phyloP scores from a whole-genome alignment of 1,140 invertebrate genomes.

The Drosophila ercepeae region DNA sequence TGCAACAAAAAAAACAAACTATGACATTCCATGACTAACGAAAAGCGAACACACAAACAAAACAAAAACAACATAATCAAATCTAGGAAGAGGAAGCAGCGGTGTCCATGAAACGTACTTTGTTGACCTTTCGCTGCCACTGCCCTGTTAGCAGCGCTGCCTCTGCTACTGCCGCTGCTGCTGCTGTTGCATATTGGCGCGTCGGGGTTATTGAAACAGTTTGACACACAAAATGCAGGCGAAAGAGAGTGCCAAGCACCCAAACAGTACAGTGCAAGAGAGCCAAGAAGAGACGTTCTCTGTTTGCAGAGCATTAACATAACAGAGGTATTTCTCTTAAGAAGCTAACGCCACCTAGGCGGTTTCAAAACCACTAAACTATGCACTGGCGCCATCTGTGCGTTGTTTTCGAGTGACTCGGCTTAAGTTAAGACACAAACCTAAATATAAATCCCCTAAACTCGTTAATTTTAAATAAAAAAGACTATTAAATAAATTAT shows the following conservation, averaged over 20 bases:
- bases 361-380: neutral
- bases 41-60: slow-evolving; percentile 20
- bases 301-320: neutral
- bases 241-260: slow-evolving; percentile 40
- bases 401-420: neutral
- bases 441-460: neutral
- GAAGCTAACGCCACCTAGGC: neutral
- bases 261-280: slow-evolving; percentile 8
- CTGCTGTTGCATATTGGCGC: slow-evolving; percentile 40
- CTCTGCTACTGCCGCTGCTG: neutral
- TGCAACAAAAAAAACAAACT: neutral
- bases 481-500: neutral
- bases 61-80: slow-evolving; percentile 2
- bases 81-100: slow-evolving; percentile 8
- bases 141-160: slow-evolving; percentile 12
- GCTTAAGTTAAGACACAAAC: neutral
- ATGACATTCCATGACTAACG: slow-evolving; percentile 12
- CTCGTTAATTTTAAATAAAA: too few relatives aligned
- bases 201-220: slow-evolving; percentile 83
- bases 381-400: neutral
- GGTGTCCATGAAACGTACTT: slow-evolving; percentile 61
- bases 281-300: neutral
- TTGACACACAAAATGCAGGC: slow-evolving; percentile 80
- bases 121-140: slow-evolving; percentile 65
- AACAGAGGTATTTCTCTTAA: neutral